These are phyloP conservation scores for Gari tellinella DNA, from an alignment of 2,888 invertebrate species.

Conservation along the genomic window DNA sequence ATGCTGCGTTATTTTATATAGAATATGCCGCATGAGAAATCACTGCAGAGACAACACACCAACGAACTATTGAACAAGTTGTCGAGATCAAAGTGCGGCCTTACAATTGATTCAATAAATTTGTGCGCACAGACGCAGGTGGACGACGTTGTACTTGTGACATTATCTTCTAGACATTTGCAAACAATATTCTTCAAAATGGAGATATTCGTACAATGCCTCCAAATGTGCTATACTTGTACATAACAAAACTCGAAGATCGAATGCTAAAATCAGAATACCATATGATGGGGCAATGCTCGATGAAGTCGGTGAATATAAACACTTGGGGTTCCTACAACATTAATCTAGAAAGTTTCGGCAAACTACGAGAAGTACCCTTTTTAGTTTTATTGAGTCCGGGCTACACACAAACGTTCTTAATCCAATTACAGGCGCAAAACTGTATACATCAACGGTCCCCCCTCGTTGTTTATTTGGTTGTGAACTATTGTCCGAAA, in stretches of 20 bases:
- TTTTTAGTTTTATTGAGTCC: neutral
- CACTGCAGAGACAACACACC: too few relatives aligned
- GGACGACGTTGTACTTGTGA: slow-evolving; percentile 15
- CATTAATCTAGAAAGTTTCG: neutral
- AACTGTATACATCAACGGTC: slow-evolving; percentile 7
- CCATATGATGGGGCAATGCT: neutral
- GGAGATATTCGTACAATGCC: slow-evolving; percentile 14
- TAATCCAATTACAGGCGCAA: slow-evolving; percentile 8
- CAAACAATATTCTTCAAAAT: slow-evolving; percentile 4
- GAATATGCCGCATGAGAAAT: too few relatives aligned
- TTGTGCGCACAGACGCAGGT: slow-evolving; percentile 13
- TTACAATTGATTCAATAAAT: too few relatives aligned
- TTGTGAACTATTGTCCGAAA: too few relatives aligned
- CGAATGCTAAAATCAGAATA: neutral
- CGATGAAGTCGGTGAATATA: slow-evolving; percentile 2
- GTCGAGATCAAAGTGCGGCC: too few relatives aligned
- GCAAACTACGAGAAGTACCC: slow-evolving; percentile 3
- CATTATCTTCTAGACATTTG: slow-evolving; percentile 1
- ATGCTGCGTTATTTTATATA: too few relatives aligned
- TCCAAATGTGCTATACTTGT: slow-evolving; percentile 10
- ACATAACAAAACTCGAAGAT: too few relatives aligned
- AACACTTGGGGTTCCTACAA: slow-evolving; percentile 5
- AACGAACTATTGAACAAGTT: too few relatives aligned
- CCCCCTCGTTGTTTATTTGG: slow-evolving; percentile 5
- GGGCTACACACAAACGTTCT: neutral